Conservation (phyloP, 2,797 vertebrate species). For the Hippopotamyrus pictus region DNA sequence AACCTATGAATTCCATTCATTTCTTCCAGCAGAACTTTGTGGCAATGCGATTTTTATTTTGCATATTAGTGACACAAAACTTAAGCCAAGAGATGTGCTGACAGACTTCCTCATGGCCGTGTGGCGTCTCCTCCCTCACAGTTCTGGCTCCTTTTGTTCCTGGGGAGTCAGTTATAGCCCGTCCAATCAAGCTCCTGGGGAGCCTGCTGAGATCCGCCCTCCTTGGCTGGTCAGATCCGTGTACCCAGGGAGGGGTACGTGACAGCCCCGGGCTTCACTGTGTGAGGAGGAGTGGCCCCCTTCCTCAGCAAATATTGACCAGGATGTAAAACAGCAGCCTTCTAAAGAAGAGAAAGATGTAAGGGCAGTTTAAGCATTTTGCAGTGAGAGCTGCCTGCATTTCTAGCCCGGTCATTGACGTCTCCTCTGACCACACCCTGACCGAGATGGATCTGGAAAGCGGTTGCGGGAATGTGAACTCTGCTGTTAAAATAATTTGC, state of each 20-base stretch:
- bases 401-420: background rate
- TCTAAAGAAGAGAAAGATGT: background rate
- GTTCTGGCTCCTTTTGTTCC: background rate
- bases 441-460: background rate
- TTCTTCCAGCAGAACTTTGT: background rate
- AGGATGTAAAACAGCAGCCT: slow-evolving; percentile 34
- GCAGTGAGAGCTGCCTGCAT: background rate
- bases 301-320: slow-evolving; percentile 64
- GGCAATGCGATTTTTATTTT: background rate
- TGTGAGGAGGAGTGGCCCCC: slow-evolving; percentile 47
- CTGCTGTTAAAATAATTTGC: background rate
- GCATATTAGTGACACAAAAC: background rate
- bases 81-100: background rate
- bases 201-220: background rate
- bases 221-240: slow-evolving; percentile 48
- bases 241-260: slow-evolving; percentile 54
- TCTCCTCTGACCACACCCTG: background rate
- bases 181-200: background rate
- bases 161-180: background rate
- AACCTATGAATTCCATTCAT: background rate
- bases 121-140: background rate
- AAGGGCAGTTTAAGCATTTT: background rate
- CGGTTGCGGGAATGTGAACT: background rate
- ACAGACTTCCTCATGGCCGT: background rate
- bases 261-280: slow-evolving; percentile 43